Evolutionary conservation across 1,140 invertebrate genomes (phyloP), one percentile per base, ranked within the genome.

Genomic region (Tenebrio molitor): DNA sequence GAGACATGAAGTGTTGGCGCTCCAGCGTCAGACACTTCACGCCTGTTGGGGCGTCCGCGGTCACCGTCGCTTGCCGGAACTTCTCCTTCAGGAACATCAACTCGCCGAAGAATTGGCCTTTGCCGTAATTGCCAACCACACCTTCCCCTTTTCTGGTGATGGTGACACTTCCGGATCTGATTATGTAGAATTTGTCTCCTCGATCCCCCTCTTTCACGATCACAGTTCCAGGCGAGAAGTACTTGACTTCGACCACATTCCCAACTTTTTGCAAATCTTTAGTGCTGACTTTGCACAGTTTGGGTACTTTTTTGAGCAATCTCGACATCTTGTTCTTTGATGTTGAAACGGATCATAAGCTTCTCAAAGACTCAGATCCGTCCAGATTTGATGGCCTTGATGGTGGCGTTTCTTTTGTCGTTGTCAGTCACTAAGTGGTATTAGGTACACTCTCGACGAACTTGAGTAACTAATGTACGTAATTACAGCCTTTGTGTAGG

Each of bases 161-260:
- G 63, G 90, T 89, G 17, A 97, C 96, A 72, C 91, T 92, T 8
- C 97, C 97, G 14, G 93, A 93, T 69, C 94, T 92, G 71, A 99
- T 97, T 69, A 99, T 97, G 81, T 94, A 99, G 84, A 99, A 99
- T 76, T 96, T 97, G 82, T 99, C 96, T 1, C 97, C 96, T 69
- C 89, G 88, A 44, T 97, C 95, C 0, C 96, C 97, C 84, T 99
- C 95, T 5, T 93, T 85, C n/a, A 99, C 91, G 70, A 99, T 96
- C 75, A 91, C 91, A 0, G 93, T 92, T 4, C 92, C 94, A 15
- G 92, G 88, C 50, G 91, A 89, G 82, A 95, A 98, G 79, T 94
- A 93, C 80, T 94, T 92, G 90, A 94, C 78, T 85, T 97, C 94
- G 33, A 98, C 84, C 58, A 96, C 91, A 81, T 97, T 95, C 0